Evolutionary conservation across 2,797 vertebrate species (phyloP), one percentile per base, ranked within the genome.

Genomic region (Cygnus olor): DNA sequence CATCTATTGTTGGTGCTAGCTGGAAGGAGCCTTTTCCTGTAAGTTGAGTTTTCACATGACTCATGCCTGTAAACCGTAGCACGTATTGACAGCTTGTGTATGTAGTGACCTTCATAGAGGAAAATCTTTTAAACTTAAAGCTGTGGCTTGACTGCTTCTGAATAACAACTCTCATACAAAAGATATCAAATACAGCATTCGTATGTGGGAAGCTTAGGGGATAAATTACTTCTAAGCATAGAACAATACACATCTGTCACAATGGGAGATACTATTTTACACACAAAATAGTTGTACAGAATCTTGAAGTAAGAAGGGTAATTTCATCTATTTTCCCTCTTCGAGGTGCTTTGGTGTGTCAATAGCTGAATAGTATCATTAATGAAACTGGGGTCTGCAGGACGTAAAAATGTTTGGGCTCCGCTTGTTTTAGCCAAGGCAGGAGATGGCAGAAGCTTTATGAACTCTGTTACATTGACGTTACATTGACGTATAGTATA

Each of bases 21-120:
- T 99, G 99, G 99, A 99, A 99, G 82, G 99, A 99, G 82, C 99
- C 99, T 15, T 99, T 99, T 95, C 99, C 99, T 22, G 99, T 99
- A 98, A 99, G 99, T 98, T 53, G 36, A 47, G 8, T 53, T 79
- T 80, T 86, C 24, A 51, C 25, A 13, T 74, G 16, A 18, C 17
- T 5, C 36, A 64, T 73, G 22, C 69, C n/a, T 83, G 34, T 74
- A 34, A 80, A 25, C 13, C 54, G 19, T 69, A 49, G 34, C 42
- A 24, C 5, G 12, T 63, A 14, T 28, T 51, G 30, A 36, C 27
- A 79, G 10, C 24, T 24, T 78, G 24, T 85, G 57, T 45, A 45
- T 38, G 53, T 61, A 9, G 36, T 22, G 27, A 51, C 16, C 40
- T 80, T 51, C 0, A 0, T 25, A 66, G 16, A 49, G 32, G 54